Percentiles rank a stretch among this genome's conserved stretches.
Conservation (phyloP, 2,888 invertebrate genomes). For the Nasonovia ribisnigri region DNA sequence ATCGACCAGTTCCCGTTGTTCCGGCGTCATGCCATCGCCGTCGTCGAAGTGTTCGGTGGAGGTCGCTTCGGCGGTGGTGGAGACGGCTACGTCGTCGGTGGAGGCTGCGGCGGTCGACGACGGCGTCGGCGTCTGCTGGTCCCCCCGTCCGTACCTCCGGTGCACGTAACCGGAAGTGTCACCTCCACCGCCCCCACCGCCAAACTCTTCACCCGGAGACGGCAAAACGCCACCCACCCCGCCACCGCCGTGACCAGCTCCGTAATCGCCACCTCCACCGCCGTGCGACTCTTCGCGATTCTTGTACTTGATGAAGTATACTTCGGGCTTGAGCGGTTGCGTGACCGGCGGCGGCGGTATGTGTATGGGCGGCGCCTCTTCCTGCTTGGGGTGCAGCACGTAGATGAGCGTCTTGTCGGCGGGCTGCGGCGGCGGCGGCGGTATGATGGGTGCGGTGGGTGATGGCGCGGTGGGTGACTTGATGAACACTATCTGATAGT, state of each 20-base stretch:
- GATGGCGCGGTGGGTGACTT: slow-evolving; percentile 68
- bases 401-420: slow-evolving; percentile 68
- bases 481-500: slow-evolving; percentile 69
- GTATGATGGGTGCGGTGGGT: slow-evolving; percentile 67
- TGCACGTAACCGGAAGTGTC: slow-evolving; percentile 40
- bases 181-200: neutral
- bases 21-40: neutral
- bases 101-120: neutral
- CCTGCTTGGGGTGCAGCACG: slow-evolving; percentile 68
- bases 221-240: neutral
- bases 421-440: slow-evolving; percentile 68
- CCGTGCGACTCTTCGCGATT: slow-evolving; percentile 57
- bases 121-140: neutral
- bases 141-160: slow-evolving; percentile 57
- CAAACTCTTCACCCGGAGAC: slow-evolving; percentile 39
- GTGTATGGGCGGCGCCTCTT: slow-evolving; percentile 68
- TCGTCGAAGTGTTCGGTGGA: neutral
- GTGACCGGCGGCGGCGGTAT: slow-evolving; percentile 68
- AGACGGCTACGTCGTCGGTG: neutral
- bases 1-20: slow-evolving; percentile 1
- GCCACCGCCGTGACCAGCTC: neutral
- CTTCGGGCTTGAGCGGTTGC: slow-evolving; percentile 68
- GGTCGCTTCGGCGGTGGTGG: neutral
- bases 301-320: slow-evolving; percentile 68
- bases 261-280: slow-evolving; percentile 31